Conservation (phyloP, 2,797 vertebrate genomes). For the Tokudaia muenninki region DNA sequence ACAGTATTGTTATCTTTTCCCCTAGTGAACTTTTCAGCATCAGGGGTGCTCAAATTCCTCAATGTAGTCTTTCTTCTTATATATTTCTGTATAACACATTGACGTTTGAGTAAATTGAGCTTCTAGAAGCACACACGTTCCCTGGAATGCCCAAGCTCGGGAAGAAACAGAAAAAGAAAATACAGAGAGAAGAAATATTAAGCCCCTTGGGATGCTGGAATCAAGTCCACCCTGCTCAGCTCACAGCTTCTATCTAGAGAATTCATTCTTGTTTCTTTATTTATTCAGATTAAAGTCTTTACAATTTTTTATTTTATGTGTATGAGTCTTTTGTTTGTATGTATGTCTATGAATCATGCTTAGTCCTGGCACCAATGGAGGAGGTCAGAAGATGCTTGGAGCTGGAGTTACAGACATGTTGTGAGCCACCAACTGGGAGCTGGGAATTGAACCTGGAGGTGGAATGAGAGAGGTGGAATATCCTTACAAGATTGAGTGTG, state of each 20-base stretch:
- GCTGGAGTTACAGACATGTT: background rate
- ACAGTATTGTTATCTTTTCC: background rate
- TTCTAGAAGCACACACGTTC: background rate
- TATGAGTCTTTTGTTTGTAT: background rate
- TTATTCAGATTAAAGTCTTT: background rate
- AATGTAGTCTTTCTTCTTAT: background rate
- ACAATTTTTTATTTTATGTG: background rate
- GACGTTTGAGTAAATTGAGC: background rate
- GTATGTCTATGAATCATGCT: background rate
- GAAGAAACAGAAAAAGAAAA: background rate
- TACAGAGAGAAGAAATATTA: background rate
- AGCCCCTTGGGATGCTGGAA: background rate
- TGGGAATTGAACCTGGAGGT: background rate
- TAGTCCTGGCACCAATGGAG: too few relatives aligned
- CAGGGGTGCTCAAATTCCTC: background rate
- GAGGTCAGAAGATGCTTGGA: background rate
- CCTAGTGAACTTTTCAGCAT: too few relatives aligned
- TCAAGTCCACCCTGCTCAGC: background rate
- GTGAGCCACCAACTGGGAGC: background rate
- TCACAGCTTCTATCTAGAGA: background rate
- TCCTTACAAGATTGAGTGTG: background rate
- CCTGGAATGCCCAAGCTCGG: background rate
- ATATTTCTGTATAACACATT: background rate
- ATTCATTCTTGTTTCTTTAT: background rate
- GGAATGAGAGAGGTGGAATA: background rate